Percentiles rank a stretch among this genome's conserved stretches.
These are phyloP conservation scores for Galerucella nymphaeae DNA, from an alignment of 2,888 invertebrate genomes.

Conservation along the genomic window DNA sequence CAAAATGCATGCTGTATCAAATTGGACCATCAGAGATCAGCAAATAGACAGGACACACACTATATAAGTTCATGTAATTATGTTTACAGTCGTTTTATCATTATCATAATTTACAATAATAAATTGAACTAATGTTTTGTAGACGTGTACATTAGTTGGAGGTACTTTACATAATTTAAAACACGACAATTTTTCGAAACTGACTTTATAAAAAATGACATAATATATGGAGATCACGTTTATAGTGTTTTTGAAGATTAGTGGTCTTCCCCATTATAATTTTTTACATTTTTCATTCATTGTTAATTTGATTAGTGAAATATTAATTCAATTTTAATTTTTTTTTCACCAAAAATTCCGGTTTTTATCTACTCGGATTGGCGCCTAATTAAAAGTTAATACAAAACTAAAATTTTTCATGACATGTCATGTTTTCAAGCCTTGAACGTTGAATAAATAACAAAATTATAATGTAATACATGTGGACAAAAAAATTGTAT, in stretches of 20 bases:
- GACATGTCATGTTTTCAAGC: not conserved
- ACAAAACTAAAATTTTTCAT: not conserved
- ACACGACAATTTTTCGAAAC: too few species aligned
- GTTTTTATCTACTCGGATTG: not conserved
- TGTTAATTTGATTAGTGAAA: too few species aligned
- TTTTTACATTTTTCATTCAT: too few species aligned
- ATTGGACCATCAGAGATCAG: constrained; percentile 8
- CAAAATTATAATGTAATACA: not conserved
- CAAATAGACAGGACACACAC: not conserved
- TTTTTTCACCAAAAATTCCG: too few species aligned
- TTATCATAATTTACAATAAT: constrained; percentile 6
- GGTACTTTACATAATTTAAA: not conserved
- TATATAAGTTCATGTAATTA: constrained; percentile 2
- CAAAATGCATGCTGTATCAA: not conserved
- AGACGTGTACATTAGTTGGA: not conserved
- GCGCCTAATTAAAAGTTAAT: not conserved
- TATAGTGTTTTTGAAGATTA: too few species aligned
- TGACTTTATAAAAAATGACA: too few species aligned
- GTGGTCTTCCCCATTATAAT: too few species aligned
- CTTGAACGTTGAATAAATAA: not conserved
- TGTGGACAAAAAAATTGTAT: too few species aligned
- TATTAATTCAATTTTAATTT: not conserved
- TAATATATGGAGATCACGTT: too few species aligned
- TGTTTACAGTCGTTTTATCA: not conserved
- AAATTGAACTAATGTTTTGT: not conserved